Percentiles rank a stretch among this genome's conserved stretches.
Conservation (phyloP, 1,140 invertebrate genomes). For the Drosophila mauritiana region DNA sequence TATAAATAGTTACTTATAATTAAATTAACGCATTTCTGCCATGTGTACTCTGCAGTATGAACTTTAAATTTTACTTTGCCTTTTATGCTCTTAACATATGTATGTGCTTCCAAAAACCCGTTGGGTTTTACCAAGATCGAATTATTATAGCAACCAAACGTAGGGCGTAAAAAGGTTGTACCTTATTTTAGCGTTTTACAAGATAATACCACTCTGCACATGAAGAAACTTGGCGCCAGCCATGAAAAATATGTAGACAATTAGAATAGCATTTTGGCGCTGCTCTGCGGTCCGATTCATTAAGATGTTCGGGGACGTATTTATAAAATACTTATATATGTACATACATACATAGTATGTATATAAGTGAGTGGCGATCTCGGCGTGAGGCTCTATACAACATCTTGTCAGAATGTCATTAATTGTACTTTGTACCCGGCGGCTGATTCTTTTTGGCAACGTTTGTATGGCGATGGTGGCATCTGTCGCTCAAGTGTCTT, state of each 20-base stretch:
- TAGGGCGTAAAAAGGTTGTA: no score
- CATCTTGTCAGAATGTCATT: slow-evolving; percentile 74
- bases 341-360: background rate
- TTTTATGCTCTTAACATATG: background rate
- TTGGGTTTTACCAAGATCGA: no score
- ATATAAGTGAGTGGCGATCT: slow-evolving; percentile 19
- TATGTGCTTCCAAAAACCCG: background rate
- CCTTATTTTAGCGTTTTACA: background rate
- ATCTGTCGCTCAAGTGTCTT: slow-evolving; percentile 67
- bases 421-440: slow-evolving; percentile 69
- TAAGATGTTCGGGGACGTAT: slow-evolving; percentile 7
- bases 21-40: slow-evolving; percentile 41
- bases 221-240: slow-evolving; percentile 65
- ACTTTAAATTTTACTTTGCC: slow-evolving; percentile 14
- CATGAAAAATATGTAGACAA: slow-evolving; percentile 65
- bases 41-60: slow-evolving; percentile 6
- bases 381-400: slow-evolving; percentile 39
- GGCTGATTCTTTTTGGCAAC: slow-evolving; percentile 62
- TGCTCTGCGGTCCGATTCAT: slow-evolving; percentile 43
- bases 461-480: slow-evolving; percentile 42
- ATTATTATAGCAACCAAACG: no score
- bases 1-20: slow-evolving; percentile 35
- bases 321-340: slow-evolving; percentile 9
- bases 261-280: slow-evolving; percentile 57
- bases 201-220: slow-evolving; percentile 8